Evolutionary conservation across 2,797 vertebrate genomes (phyloP).

Genomic region (Hyperoplus immaculatus): DNA sequence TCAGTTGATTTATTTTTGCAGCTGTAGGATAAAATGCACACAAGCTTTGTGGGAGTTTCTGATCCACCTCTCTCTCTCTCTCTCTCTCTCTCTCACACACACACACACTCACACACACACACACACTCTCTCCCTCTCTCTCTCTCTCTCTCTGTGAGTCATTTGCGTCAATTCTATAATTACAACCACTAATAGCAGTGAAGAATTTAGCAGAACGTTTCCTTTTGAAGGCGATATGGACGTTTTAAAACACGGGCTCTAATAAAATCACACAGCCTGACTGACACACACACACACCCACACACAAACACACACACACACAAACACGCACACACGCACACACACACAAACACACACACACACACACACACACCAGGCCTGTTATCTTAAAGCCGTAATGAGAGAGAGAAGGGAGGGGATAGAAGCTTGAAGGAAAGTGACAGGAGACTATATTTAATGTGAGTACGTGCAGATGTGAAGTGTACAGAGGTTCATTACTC

Average conservation of each 20-base stretch:
- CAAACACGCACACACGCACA: too few relatives aligned
- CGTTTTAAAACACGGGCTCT: slow-evolving; percentile 24
- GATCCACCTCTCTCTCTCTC: slow-evolving; percentile 15
- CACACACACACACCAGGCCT: slow-evolving; percentile 1
- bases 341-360: too few relatives aligned
- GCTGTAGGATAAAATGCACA: slow-evolving; percentile 31
- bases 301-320: too few relatives aligned
- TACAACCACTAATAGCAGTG: slow-evolving; percentile 60
- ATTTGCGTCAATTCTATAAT: slow-evolving; percentile 67
- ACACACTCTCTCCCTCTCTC: slow-evolving; percentile 3
- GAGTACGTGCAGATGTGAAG: slow-evolving; percentile 38
- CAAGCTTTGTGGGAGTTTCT: background rate
- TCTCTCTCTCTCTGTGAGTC: slow-evolving; percentile 35
- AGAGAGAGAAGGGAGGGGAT: slow-evolving; percentile 55
- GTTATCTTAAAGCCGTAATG: slow-evolving; percentile 48
- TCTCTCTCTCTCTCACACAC: slow-evolving; percentile 1
- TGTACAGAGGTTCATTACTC: slow-evolving; percentile 25
- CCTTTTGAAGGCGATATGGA: slow-evolving; percentile 56
- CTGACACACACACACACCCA: background rate
- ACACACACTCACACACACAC: too few relatives aligned
- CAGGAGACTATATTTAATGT: slow-evolving; percentile 57
- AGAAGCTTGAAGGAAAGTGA: slow-evolving; percentile 29
- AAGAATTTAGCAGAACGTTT: slow-evolving; percentile 56
- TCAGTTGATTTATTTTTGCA: slow-evolving; percentile 39
- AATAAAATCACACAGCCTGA: slow-evolving; percentile 61